Base-by-base conservation (phyloP, 2,113 vertebrate species). In the Chaetops frenatus region DNA sequence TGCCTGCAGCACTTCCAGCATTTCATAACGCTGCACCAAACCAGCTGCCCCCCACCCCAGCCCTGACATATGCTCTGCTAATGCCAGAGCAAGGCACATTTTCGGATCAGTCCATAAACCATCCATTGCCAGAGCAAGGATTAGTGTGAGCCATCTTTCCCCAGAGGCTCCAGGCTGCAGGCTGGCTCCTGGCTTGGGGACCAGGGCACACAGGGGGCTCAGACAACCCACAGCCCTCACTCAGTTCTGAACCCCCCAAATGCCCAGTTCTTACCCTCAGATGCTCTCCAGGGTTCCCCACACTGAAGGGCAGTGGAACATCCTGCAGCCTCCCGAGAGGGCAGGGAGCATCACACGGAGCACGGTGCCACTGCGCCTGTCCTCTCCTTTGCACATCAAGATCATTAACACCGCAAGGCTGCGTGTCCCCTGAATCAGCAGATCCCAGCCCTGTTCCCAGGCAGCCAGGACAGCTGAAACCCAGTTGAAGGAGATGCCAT, bases 391-490 rank as follows among this genome's bases (percentile, higher is more conserved):
- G 47, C 85, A 60, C 81, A 36, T 3, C 89, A 35, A 31, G 71
- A 67, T 82, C 90, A 48, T 51, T 44, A 36, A 45, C 86, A 22
- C 76, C 6, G 27, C 94, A 86, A 94, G 81, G 87, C 90, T 87
- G 64, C 2, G 2, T 2, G 65, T 86, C 86, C 92, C 77, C 96
- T 94, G 95, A 94, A 64, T 92, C 94, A 92, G 94, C 95, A 88
- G 33, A 92, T 88, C 74, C 18, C 79, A 40, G 88, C 66, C 86
- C 86, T 9, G 82, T 6, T 94, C 88, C 84, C 4, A 1, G 27
- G 16, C 69, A 16, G 61, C 1, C 6, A 74, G 87, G 81, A 81
- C 92, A 74, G 73, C 77, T 25, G 66, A 62, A 94, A 84, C 40
- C 48, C 22, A 51, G 20, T 61, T 11, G 8, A 84, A 57, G 60